A percentile compares a stretch with the other conserved stretches of the same genome.
Conservation (phyloP, 53 echinoderm and acorn worm species). For the Stichopus horrens region DNA sequence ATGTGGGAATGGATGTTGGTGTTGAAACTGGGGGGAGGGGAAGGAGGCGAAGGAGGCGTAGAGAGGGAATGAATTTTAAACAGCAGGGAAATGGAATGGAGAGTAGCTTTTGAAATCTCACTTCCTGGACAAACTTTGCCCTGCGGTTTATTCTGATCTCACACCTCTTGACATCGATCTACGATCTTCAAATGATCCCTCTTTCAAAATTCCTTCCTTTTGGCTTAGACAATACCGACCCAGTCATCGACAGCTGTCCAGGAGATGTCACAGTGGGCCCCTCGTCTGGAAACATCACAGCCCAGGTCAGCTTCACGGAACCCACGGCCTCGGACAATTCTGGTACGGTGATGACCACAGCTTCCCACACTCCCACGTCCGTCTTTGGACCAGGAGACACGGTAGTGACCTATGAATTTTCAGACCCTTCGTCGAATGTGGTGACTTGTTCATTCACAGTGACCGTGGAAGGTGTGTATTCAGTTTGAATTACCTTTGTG, state of each 20-base stretch:
- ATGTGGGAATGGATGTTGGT: too few relatives aligned
- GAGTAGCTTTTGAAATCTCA: too few relatives aligned
- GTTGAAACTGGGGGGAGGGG: too few relatives aligned
- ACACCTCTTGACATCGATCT: too few relatives aligned
- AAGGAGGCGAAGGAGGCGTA: too few relatives aligned
- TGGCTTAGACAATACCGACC: conserved; percentile 6
- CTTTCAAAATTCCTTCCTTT: background rate
- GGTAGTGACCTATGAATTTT: conserved; percentile 51
- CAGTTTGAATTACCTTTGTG: too few relatives aligned
- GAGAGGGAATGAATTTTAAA: too few relatives aligned
- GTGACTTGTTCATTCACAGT: conserved; percentile 50
- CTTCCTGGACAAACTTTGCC: too few relatives aligned
- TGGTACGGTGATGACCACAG: conserved; percentile 29
- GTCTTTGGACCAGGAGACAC: conserved; percentile 46
- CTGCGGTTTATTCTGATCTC: too few relatives aligned
- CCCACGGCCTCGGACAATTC: conserved; percentile 60
- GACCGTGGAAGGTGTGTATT: conserved; percentile 49
- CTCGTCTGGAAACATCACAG: conserved; percentile 21
- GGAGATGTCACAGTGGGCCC: conserved; percentile 42
- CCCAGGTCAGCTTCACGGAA: conserved; percentile 51
- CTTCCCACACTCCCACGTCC: conserved; percentile 38
- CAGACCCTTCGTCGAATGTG: conserved; percentile 46
- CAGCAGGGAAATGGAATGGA: too few relatives aligned
- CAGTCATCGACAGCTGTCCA: conserved; percentile 16
- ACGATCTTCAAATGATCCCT: background rate